Conservation (phyloP, 2,888 invertebrate genomes). For the Esperia sulphurella region DNA sequence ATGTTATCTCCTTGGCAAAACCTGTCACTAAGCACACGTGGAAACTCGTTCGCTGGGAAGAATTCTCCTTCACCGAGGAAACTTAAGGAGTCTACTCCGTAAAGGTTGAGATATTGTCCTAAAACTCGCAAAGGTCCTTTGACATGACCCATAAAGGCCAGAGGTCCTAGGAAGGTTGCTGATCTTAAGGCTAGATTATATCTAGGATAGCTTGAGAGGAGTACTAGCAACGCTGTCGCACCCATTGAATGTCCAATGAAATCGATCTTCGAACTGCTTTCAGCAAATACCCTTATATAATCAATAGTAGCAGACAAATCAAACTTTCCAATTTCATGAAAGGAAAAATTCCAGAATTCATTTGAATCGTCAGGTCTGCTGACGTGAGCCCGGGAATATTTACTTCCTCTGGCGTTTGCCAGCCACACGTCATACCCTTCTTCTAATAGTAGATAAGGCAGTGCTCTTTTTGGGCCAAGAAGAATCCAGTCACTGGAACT, state of each 20-base stretch:
- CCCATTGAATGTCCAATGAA: slow-evolving; percentile 48
- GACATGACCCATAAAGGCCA: slow-evolving; percentile 39
- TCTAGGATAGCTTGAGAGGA: slow-evolving; percentile 31
- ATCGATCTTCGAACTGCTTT: slow-evolving; percentile 23
- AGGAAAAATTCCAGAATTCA: slow-evolving; percentile 47
- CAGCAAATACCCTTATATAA: slow-evolving; percentile 27
- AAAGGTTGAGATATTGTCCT: slow-evolving; percentile 23
- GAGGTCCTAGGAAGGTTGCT: slow-evolving; percentile 38
- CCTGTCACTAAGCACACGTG: slow-evolving; percentile 23
- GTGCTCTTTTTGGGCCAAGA: slow-evolving; percentile 30
- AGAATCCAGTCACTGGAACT: slow-evolving; percentile 47
- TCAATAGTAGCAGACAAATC: slow-evolving; percentile 40
- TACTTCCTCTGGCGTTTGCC: slow-evolving; percentile 56
- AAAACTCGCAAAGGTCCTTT: slow-evolving; percentile 37
- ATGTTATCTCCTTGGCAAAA: slow-evolving; percentile 29
- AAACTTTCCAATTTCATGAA: slow-evolving; percentile 46
- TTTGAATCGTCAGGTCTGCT: slow-evolving; percentile 13
- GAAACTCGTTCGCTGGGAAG: slow-evolving; percentile 19
- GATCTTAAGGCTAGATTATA: slow-evolving; percentile 35
- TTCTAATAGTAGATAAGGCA: slow-evolving; percentile 64
- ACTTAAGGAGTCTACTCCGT: slow-evolving; percentile 18
- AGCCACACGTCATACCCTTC: slow-evolving; percentile 78
- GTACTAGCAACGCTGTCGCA: slow-evolving; percentile 36
- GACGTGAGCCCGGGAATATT: slow-evolving; percentile 34
- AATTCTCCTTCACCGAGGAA: slow-evolving; percentile 31